Base-by-base conservation (phyloP, 92 coral and sea anemone species). In the Desmophyllum pertusum region DNA sequence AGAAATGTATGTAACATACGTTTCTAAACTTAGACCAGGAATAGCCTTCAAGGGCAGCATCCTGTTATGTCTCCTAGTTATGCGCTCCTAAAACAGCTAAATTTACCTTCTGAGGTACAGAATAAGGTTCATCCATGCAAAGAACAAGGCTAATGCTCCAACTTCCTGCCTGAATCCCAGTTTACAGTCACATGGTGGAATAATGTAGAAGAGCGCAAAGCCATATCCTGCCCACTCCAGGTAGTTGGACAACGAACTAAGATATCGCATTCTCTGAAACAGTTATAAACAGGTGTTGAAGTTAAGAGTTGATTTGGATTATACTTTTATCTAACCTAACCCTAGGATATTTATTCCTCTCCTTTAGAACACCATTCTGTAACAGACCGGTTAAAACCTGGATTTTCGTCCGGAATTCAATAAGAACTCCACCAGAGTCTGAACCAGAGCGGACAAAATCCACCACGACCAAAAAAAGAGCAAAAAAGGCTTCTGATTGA, bases 141-240 rank as follows among this genome's bases (percentile, higher is more conserved):
- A 59, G 61, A 83, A 83, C 65, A 83, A 50, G 15, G 87, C 64
- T 9, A 91, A 15, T 17, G 94, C 89, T 1, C 94, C 94, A 64
- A 85, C 41, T 30, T 81, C 71, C 39, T 70, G 80, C 45, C 64
- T 80, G 14, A 38, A 18, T 52, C 89, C 92, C 78, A 88, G 70
- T 38, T 91, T 91, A 50, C 94, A 91, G 69, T 91, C 87, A 65
- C 85, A 91, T 6, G 87, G 84, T 3, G 84, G 89, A 9, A 91
- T 18, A 70, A 91, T 77, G 71, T 79, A 91, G 68, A 88, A 46
- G 63, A 79, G 61, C 6, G 94, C 67, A 39, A 59, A 70, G 15
- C 77, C 78, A 75, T 84, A 92, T 9, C 77, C 88, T 23, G 52
- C 45, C 95, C 93, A 89, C 66, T 92, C 90, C 48, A 89, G 62